Base-by-base conservation (phyloP, 2,113 vertebrate species). In the Leptobrachium leishanense region DNA sequence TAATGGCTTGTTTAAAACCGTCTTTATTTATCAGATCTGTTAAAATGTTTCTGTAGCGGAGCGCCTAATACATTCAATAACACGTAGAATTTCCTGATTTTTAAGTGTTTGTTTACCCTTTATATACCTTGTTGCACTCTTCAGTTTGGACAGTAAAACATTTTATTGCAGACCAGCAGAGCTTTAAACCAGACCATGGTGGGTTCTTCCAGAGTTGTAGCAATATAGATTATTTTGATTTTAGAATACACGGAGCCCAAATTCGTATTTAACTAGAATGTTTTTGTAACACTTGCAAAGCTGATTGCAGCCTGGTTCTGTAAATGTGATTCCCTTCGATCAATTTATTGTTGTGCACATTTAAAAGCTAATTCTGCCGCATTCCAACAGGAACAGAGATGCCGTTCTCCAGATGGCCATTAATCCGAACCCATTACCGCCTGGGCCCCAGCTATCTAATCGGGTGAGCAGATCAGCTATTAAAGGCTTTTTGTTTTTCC, bases 391-490 rank as follows among this genome's bases (percentile, higher is more conserved):
- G 90, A 92, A 94, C 77, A 92, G 95, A 84, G 95, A 97, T 83
- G 96, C 96, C 1, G 86, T 97, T 83, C 92, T 90, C 82, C 95
- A 97, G 86, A 96, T 97, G 98, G 96, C 96, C 0, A 95, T 99
- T 39, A 76, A 92, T 65, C 95, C 96, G 7, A 92, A 94, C 78
- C 90, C 94, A 0, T 64, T 90, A 13, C 92, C 92, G 10, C 84
- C 91, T 59, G 87, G 89, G 55, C 90, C 92, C 2, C 90, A 90
- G 0, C 88, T 87, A 81, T 86, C 88, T 67, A 15, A 77, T n/a
- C 93, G 97, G 94, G 96, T 98, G 91, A 90, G 81, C 0, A 59
- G 13, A 3, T 57, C 55, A 59, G 55, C 11, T 50, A 15, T 59
- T 59, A 11, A 8, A 15, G 20, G 11, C 13, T 15, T 1, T 2